Evolutionary conservation across 1,140 invertebrate species (phyloP).

Genomic region (Zaprionus tsacasi): DNA sequence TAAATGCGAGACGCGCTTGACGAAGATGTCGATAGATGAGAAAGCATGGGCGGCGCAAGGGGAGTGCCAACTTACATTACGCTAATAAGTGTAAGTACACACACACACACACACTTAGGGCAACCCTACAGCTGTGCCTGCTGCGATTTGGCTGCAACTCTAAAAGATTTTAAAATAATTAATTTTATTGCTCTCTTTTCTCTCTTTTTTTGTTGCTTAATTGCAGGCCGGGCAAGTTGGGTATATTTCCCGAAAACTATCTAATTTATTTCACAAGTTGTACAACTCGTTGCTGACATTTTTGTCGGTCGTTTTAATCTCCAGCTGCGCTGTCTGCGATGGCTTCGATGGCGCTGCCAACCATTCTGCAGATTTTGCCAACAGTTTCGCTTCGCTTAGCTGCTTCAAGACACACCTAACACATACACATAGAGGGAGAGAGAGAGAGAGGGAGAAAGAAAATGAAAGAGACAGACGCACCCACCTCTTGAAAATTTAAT

Average conservation of each 20-base stretch:
- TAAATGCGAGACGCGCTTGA: constrained; percentile 42
- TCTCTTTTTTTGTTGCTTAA: not conserved
- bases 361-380: constrained; percentile 6
- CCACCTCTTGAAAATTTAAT: constrained; percentile 77
- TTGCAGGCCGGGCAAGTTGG: not conserved
- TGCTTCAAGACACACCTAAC: constrained; percentile 48
- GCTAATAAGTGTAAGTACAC: constrained; percentile 59
- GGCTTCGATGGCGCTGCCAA: not conserved
- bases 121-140: constrained; percentile 3
- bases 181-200: not conserved
- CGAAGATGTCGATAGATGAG: constrained; percentile 8
- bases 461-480: constrained; percentile 5
- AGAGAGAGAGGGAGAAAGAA: constrained; percentile 26
- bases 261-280: constrained; percentile 4
- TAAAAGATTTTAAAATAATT: not conserved
- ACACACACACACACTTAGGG: not conserved
- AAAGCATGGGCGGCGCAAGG: constrained; percentile 5
- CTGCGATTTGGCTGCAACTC: not conserved
- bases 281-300: constrained; percentile 39
- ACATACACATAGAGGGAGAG: constrained; percentile 37
- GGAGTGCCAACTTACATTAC: constrained; percentile 46
- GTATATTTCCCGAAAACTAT: not conserved
- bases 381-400: constrained; percentile 18
- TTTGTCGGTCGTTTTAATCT: constrained; percentile 63
- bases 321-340: constrained; percentile 36